Percentiles rank a stretch among this genome's conserved stretches.
phyloP scores from a whole-genome alignment of 2,797 vertebrate genomes.

The Parotocinclus haroldoi region DNA sequence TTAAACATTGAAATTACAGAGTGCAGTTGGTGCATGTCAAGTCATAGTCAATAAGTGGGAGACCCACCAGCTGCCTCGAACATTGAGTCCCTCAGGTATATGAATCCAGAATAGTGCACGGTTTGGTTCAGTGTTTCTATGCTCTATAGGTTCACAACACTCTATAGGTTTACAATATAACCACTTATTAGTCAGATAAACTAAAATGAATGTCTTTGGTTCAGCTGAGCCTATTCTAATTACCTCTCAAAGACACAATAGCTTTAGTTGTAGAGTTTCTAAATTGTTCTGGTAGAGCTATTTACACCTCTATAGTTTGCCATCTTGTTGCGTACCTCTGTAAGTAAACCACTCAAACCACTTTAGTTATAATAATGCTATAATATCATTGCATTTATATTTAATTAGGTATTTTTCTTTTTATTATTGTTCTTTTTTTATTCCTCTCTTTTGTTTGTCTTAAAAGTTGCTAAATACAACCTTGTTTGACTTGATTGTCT shows the following conservation, averaged over 20 bases:
- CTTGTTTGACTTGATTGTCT: background rate
- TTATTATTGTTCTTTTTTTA: no score
- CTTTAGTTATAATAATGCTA: no score
- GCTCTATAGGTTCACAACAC: background rate
- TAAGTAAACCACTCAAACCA: no score
- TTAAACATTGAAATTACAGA: conserved; percentile 86
- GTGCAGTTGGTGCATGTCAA: conserved; percentile 87
- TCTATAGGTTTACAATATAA: no score
- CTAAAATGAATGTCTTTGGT: no score
- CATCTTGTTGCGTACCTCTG: no score
- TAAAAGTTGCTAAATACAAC: conserved; percentile 2
- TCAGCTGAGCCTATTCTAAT: background rate
- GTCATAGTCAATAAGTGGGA: conserved; percentile 99
- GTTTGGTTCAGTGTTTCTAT: conserved; percentile 52
- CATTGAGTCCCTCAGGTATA: conserved; percentile 97
- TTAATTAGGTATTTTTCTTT: no score
- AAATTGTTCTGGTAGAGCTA: background rate
- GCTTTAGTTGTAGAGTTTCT: background rate
- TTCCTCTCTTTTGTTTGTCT: background rate
- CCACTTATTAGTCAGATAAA: background rate
- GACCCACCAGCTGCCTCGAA: conserved; percentile 97
- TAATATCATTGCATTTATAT: no score
- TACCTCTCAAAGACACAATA: background rate
- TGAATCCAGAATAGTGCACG: conserved; percentile 45
- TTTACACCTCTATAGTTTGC: background rate